Evolutionary conservation across 2,797 vertebrate species (phyloP), one percentile per base, ranked within the genome.

Genomic region (Bovichtus diacanthus): DNA sequence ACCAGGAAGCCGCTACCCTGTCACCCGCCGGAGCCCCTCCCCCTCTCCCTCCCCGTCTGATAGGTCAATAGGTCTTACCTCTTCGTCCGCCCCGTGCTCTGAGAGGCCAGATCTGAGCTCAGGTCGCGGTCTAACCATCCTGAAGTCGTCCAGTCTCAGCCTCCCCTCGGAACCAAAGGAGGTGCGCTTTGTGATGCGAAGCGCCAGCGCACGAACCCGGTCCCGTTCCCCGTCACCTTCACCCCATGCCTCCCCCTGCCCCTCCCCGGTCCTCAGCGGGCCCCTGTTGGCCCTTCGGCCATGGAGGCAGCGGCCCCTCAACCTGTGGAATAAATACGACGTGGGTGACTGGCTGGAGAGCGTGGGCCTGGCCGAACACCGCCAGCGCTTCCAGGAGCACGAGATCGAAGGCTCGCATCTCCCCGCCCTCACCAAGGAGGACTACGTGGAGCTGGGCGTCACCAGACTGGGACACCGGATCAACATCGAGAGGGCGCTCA

Each of bases 301-400:
- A 27, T 99, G 98, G 95, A 95, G 97, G 93, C 98, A 99, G 93
- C 97, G 99, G 47, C 98, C 98, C 66, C 96, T 99, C 69, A 96
- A 95, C 70, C 93, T 99, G 49, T 99, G 98, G 98, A 99, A 97
- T 92, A 99, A 99, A 80, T 99, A 98, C 18, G 98, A 99, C 46
- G 98, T 99, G 59, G 98, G 97, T 25, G 98, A 99, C 94, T 99
- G 98, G 98, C 94, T 99, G 93, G 98, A 99, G 93, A 99, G 98
- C 88, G 96, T 99, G 87, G 97, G 98, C 85, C 88, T 99, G 86
- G 96, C 96, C 68, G 98, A 99, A 87, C 98, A 99, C 80, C 97
- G 98, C 27, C 96, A 97, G 82, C 97, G 97, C 89, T 99, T 99
- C 87, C 96, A 98, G 94, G 98, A 99, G 89, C 96, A 99, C 41